Evolutionary conservation across 2,888 invertebrate species (phyloP).

Genomic region (Phytoseiulus persimilis): DNA sequence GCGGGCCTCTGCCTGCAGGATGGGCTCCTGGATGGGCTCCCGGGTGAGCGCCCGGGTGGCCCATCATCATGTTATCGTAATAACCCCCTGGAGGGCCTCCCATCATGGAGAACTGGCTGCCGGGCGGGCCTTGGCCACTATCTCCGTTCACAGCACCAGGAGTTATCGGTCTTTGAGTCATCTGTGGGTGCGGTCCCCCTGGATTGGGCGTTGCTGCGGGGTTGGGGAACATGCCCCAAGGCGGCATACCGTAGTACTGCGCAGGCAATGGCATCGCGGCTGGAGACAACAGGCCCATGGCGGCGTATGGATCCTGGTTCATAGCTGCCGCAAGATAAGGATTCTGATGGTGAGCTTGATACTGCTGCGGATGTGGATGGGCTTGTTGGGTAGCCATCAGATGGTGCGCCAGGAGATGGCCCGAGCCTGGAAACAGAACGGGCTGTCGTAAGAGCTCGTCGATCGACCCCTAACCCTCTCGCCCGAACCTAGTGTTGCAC

Average conservation of each 20-base stretch:
- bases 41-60: constrained; percentile 12
- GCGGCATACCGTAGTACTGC: constrained; percentile 83
- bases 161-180: constrained; percentile 41
- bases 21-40: constrained; percentile 32
- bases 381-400: constrained; percentile 41
- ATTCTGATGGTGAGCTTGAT: constrained; percentile 43
- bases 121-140: constrained; percentile 46
- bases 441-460: not conserved
- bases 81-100: constrained; percentile 28
- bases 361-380: constrained; percentile 48
- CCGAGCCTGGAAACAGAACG: constrained; percentile 29
- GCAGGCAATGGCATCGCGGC: constrained; percentile 51
- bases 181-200: constrained; percentile 44
- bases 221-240: constrained; percentile 82
- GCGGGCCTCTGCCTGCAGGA: constrained; percentile 16
- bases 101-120: constrained; percentile 42
- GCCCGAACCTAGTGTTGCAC: not conserved
- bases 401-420: constrained; percentile 9
- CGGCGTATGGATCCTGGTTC: constrained; percentile 46
- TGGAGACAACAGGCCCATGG: constrained; percentile 44
- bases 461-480: not conserved
- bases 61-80: constrained; percentile 28
- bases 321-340: constrained; percentile 44
- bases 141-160: constrained; percentile 45
- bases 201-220: constrained; percentile 58